Conservation (phyloP, 2,888 invertebrate genomes). For the Clostera curtula region DNA sequence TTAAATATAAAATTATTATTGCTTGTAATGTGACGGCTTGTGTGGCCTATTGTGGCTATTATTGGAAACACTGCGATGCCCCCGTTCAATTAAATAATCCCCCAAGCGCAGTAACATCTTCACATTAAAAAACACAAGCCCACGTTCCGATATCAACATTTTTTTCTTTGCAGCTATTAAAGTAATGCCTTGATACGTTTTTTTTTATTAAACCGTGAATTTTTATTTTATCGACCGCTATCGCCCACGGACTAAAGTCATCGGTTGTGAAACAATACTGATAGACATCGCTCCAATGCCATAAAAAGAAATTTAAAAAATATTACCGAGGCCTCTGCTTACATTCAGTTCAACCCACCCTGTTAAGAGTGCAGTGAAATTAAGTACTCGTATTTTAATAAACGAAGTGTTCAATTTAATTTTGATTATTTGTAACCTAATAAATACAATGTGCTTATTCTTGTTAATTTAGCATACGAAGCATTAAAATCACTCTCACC, state of each 20-base stretch:
- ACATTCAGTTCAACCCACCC: no score
- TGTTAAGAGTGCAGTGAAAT: no score
- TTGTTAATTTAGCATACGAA: no score
- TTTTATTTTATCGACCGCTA: constrained; percentile 56
- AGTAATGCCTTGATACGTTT: constrained; percentile 50
- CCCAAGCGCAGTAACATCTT: constrained; percentile 49
- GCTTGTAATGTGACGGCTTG: constrained; percentile 43
- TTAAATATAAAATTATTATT: no score
- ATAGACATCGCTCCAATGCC: constrained; percentile 52
- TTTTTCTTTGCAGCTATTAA: constrained; percentile 62
- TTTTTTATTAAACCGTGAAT: constrained; percentile 49
- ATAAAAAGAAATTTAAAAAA: constrained; percentile 52
- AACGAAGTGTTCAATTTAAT: no score
- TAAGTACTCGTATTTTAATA: no score
- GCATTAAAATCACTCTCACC: no score
- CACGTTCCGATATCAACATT: constrained; percentile 40
- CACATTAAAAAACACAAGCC: constrained; percentile 42
- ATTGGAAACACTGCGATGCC: constrained; percentile 63
- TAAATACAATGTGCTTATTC: no score
- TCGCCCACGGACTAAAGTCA: constrained; percentile 52
- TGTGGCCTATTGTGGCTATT: constrained; percentile 54
- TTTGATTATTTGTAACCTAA: no score
- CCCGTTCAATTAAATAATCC: constrained; percentile 57
- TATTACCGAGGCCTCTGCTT: constrained; percentile 41
- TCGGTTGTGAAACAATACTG: constrained; percentile 62